Evolutionary conservation across 1,140 invertebrate genomes (phyloP), one percentile per base, ranked within the genome.

Genomic region (Trichonephila clavata): DNA sequence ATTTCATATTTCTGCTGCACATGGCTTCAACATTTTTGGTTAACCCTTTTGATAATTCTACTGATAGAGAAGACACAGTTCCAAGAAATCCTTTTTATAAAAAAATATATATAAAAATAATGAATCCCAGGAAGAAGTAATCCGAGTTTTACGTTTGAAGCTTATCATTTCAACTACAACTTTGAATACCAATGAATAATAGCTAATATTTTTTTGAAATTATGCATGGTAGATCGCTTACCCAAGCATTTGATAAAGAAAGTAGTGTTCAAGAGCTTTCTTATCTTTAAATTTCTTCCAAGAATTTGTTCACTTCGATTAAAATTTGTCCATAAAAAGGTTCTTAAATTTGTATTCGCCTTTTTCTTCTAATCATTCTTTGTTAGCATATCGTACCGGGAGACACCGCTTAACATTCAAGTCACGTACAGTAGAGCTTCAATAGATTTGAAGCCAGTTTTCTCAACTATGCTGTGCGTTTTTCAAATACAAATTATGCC

Each of bases 401-500:
- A 77, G 27, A 39, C 27, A 32, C 7, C 27, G 18, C 32, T 77
- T 77, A 18, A 6, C 14, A 77, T 18, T 77, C 71, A 39, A 39
- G 71, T 39, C 32, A 77, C 71, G 71, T 77, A 32, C 16, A 7
- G 71, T 77, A 77, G 24, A 32, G 27, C 71, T 39, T 77, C 71
- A 77, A 77, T 20, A 77, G 27, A 77, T 77, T 39, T 77, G 32
- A 24, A 77, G 71, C 27, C 1, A 77, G 27, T 77, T 39, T 77
- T 39, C 27, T 2, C 6, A 39, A 77, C 71, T 77, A 16, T 18
- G 71, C 27, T 5, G 27, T 16, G 32, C 18, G 71, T 16, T 77
- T 71, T 77, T 39, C 71, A 39, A 77, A 77, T 77, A 32, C 71
- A 77, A 77, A 77, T 77, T 77, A 77, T 32, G 71, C 71, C 71